A percentile compares a stretch with the other conserved stretches of the same genome.
phyloP scores from a whole-genome alignment of 2,113 vertebrate genomes.

The Apus apus region DNA sequence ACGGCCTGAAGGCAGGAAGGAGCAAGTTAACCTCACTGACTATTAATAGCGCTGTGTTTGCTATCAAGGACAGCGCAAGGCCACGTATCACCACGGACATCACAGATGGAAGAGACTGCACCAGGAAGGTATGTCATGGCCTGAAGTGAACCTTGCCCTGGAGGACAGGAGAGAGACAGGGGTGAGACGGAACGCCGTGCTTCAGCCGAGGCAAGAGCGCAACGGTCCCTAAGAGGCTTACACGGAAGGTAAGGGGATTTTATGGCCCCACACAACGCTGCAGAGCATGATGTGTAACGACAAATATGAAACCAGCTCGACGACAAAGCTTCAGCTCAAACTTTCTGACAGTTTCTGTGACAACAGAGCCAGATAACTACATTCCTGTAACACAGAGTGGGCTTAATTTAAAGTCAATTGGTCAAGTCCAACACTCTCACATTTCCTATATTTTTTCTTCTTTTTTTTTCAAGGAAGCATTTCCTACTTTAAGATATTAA shows the following conservation, averaged over 20 bases:
- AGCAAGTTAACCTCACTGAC: background rate
- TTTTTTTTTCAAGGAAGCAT: background rate
- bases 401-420: background rate
- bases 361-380: background rate
- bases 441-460: background rate
- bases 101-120: background rate
- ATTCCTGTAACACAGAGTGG: background rate
- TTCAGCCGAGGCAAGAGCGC: background rate
- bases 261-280: background rate
- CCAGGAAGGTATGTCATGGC: background rate
- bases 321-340: background rate
- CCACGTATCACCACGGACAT: background rate
- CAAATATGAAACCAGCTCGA: background rate
- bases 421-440: background rate
- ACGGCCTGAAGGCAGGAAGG: rapidly evolving
- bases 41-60: background rate
- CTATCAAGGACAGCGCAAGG: slow-evolving; percentile 25
- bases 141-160: background rate
- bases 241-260: background rate
- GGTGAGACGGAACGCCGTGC: background rate
- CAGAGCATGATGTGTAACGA: background rate
- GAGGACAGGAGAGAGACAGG: background rate
- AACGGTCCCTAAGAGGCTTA: background rate
- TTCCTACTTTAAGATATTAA: background rate
- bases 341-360: background rate